Evolutionary conservation across 1,140 invertebrate species (phyloP).

Genomic region (Camponotus floridanus): DNA sequence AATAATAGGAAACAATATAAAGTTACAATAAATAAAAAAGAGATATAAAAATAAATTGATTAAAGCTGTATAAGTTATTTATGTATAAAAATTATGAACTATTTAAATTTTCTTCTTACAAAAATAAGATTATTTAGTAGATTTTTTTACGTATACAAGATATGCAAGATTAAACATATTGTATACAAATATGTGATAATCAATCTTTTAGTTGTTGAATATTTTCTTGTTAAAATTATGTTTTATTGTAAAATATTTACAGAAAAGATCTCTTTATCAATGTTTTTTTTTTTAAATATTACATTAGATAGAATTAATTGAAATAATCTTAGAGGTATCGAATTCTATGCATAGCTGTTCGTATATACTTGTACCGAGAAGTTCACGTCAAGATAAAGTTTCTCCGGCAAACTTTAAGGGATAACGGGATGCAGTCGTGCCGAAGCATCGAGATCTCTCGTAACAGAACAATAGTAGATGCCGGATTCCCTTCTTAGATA

Average conservation of each 20-base stretch:
- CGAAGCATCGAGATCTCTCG: conserved; percentile 73
- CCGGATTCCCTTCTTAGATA: conserved; percentile 75
- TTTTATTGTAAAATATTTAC: not conserved
- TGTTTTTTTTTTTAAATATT: not conserved
- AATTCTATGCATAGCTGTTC: conserved; percentile 1
- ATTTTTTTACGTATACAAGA: not conserved
- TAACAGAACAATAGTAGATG: conserved; percentile 67
- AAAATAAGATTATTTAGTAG: not conserved
- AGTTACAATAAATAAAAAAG: not conserved
- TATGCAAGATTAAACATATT: not conserved
- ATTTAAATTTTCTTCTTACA: not conserved
- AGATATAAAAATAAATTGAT: not conserved
- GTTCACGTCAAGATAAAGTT: conserved; percentile 67
- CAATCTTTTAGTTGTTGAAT: not conserved
- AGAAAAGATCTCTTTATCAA: not conserved
- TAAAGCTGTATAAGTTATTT: not conserved
- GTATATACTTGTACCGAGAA: conserved; percentile 51
- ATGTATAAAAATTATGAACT: not conserved
- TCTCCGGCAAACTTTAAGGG: conserved; percentile 68
- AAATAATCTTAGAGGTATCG: not conserved
- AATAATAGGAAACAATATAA: not conserved
- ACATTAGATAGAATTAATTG: not conserved
- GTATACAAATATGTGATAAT: not conserved
- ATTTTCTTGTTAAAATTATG: not conserved
- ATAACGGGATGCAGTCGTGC: conserved; percentile 63